These are phyloP conservation scores for Pyrgilauda ruficollis DNA, from an alignment of 2,113 vertebrate genomes.

Conservation along the genomic window DNA sequence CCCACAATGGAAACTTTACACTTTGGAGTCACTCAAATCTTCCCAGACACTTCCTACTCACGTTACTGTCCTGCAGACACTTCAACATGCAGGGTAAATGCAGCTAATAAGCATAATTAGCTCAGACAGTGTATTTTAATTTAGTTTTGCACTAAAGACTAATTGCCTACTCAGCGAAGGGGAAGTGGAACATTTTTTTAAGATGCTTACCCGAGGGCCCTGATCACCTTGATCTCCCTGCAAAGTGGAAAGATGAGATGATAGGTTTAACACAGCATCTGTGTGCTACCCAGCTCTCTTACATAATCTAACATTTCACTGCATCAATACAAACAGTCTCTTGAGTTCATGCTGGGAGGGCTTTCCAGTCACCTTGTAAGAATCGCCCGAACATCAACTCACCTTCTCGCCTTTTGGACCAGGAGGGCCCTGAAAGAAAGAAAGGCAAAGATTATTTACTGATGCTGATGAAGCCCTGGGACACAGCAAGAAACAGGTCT, in stretches of 20 bases:
- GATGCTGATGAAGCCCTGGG: background rate
- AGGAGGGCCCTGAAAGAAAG: conserved; percentile 83
- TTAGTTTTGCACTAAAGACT: conserved; percentile 54
- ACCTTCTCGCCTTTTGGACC: conserved; percentile 97
- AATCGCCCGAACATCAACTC: conserved; percentile 62
- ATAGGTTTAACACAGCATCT: conserved; percentile 72
- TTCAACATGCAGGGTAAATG: conserved; percentile 70
- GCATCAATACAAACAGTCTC: conserved; percentile 35
- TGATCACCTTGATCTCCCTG: conserved; percentile 99
- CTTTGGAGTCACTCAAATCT: background rate
- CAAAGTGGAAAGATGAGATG: conserved; percentile 75
- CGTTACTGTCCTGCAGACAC: conserved; percentile 58
- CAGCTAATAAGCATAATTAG: conserved; percentile 69
- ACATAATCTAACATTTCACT: conserved; percentile 62
- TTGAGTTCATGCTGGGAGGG: conserved; percentile 46
- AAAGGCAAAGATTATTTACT: background rate
- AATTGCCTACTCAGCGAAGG: conserved; percentile 64
- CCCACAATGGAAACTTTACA: background rate
- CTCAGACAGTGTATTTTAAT: conserved; percentile 46
- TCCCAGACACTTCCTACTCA: background rate
- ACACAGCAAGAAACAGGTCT: background rate
- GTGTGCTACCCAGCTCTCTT: conserved; percentile 64
- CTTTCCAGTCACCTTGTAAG: conserved; percentile 20
- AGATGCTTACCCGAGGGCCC: conserved; percentile 95
- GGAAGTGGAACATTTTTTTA: conserved; percentile 72